Evolutionary conservation across 2,888 invertebrate species (phyloP).

Genomic region (Ligdia adustata): DNA sequence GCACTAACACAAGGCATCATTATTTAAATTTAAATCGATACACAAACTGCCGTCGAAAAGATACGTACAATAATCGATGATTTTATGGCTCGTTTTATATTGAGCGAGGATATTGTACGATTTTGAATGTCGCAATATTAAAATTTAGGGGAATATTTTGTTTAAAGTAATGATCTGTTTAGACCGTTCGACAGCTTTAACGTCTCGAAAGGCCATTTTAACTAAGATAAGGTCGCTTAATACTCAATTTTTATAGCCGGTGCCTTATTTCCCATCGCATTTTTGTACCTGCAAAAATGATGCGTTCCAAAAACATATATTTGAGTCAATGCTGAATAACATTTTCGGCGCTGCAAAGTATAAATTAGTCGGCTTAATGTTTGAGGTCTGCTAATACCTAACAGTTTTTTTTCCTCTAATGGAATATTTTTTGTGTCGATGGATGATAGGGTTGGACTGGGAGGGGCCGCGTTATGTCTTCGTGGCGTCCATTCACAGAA

Average conservation of each 20-base stretch:
- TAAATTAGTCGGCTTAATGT: constrained; percentile 61
- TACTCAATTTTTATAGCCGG: constrained; percentile 53
- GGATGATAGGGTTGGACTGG: constrained; percentile 52
- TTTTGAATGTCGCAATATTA: constrained; percentile 47
- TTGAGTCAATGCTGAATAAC: constrained; percentile 56
- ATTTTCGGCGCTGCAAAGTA: constrained; percentile 52
- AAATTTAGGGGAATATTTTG: constrained; percentile 49
- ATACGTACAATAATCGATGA: constrained; percentile 39
- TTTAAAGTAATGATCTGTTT: constrained; percentile 46
- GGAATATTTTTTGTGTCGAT: constrained; percentile 58
- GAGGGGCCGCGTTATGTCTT: constrained; percentile 47
- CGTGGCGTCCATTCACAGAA: constrained; percentile 56
- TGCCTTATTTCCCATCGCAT: constrained; percentile 51
- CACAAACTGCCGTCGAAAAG: constrained; percentile 30
- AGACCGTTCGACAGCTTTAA: constrained; percentile 47
- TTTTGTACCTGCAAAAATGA: constrained; percentile 60
- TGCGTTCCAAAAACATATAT: constrained; percentile 53
- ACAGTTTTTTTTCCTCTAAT: constrained; percentile 56
- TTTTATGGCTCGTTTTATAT: constrained; percentile 45
- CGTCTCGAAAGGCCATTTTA: constrained; percentile 48
- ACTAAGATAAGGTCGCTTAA: constrained; percentile 55
- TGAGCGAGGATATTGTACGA: constrained; percentile 46
- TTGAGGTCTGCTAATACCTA: constrained; percentile 46
- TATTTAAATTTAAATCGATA: constrained; percentile 33
- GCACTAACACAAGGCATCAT: constrained; percentile 30